phyloP scores from a whole-genome alignment of 2,797 vertebrate genomes.

The Pseudotriccus pelzelni region DNA sequence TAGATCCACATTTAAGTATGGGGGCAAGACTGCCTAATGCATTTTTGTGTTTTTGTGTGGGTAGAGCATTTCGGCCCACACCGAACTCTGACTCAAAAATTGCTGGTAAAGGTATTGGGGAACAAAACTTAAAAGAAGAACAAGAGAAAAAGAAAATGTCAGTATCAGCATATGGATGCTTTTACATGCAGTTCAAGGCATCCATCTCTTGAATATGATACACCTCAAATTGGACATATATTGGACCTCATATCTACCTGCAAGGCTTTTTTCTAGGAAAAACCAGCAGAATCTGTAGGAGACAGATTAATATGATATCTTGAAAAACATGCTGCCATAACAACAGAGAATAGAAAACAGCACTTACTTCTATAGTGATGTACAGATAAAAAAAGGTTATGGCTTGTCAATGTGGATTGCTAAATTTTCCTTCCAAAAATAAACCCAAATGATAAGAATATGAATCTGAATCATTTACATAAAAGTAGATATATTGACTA shows the following conservation, averaged over 20 bases:
- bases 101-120: background rate
- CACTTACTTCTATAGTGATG: background rate
- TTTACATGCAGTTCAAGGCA: background rate
- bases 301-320: background rate
- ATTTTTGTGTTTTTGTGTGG: background rate
- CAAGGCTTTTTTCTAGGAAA: background rate
- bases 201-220: background rate
- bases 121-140: background rate
- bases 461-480: background rate
- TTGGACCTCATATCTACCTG: background rate
- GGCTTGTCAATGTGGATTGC: background rate
- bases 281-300: background rate
- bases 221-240: background rate
- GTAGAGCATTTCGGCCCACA: background rate
- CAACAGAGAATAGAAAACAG: background rate
- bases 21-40: background rate
- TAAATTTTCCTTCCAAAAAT: slow-evolving; percentile 10
- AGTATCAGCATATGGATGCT: background rate
- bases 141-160: background rate
- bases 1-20: background rate
- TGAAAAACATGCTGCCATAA: slow-evolving; percentile 28
- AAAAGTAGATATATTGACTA: background rate
- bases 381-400: background rate
- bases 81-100: background rate
- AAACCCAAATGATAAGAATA: background rate